phyloP scores from a whole-genome alignment of 1,140 invertebrate species.

The Oncopodura yosiiana region DNA sequence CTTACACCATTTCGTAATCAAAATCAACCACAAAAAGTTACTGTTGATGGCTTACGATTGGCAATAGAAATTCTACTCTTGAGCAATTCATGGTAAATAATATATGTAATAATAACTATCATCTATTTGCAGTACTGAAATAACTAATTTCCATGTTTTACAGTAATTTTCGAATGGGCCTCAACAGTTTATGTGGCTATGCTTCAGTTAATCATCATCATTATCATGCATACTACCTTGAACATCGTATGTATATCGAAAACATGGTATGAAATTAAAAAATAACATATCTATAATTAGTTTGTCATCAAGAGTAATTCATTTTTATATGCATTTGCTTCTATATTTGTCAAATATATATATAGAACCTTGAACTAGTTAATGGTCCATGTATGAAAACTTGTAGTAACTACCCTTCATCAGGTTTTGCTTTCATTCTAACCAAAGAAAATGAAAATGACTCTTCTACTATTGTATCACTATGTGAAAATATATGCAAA shows the following conservation, averaged over 20 bases:
- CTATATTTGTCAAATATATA: slow-evolving; percentile 11
- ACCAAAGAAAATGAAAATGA: slow-evolving; percentile 38
- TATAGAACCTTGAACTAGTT: slow-evolving; percentile 41
- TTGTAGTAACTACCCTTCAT: slow-evolving; percentile 47
- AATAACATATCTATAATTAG: not conserved
- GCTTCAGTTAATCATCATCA: slow-evolving; percentile 75
- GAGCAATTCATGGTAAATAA: slow-evolving; percentile 45
- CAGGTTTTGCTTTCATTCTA: slow-evolving; percentile 54
- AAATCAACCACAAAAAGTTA: slow-evolving; percentile 51
- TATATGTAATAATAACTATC: not conserved
- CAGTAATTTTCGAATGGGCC: slow-evolving; percentile 53
- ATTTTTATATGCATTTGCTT: too few species aligned
- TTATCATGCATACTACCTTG: slow-evolving; percentile 61
- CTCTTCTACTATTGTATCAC: slow-evolving; percentile 37
- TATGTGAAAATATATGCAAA: slow-evolving; percentile 37
- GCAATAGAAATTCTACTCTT: slow-evolving; percentile 45
- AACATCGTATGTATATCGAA: slow-evolving; percentile 53
- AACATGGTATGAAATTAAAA: slow-evolving; percentile 42
- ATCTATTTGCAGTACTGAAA: not conserved
- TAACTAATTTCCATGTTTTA: slow-evolving; percentile 36
- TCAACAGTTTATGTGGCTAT: slow-evolving; percentile 65
- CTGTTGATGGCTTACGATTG: slow-evolving; percentile 42
- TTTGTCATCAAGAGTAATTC: too few species aligned
- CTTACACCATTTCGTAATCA: slow-evolving; percentile 50
- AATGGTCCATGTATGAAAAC: slow-evolving; percentile 44